These are phyloP conservation scores for Dendrocopos noguchii DNA, from an alignment of 2,113 vertebrate genomes.

Conservation along the genomic window DNA sequence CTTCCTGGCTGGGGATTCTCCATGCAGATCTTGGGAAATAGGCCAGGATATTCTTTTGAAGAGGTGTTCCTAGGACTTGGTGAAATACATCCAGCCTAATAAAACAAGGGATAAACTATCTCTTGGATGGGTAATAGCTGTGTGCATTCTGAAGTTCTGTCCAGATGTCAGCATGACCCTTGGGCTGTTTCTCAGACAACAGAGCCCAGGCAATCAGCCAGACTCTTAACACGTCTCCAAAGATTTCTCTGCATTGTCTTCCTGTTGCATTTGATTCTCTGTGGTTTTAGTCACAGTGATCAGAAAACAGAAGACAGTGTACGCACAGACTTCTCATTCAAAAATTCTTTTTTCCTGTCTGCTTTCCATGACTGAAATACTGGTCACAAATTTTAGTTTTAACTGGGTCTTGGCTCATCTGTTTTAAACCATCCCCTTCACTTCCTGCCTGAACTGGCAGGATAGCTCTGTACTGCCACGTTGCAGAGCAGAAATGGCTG, in stretches of 20 bases:
- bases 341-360: background rate
- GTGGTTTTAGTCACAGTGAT: background rate
- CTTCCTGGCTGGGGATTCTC: background rate
- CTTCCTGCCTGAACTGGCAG: background rate
- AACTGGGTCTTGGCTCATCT: background rate
- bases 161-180: background rate
- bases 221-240: background rate
- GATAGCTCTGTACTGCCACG: background rate
- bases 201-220: background rate
- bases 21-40: background rate
- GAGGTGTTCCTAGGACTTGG: background rate
- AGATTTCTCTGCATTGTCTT: background rate
- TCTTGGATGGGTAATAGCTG: background rate
- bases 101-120: background rate
- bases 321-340: background rate
- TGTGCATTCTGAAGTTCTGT: background rate
- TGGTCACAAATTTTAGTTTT: background rate
- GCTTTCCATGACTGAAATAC: background rate
- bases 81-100: background rate
- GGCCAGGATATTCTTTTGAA: background rate
- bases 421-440: background rate
- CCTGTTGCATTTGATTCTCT: background rate
- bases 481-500: slow-evolving; percentile 6
- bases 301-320: background rate
- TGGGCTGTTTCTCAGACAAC: background rate